These are phyloP conservation scores for Stegodyphus dumicola DNA, from an alignment of 1,140 invertebrate genomes.

Conservation along the genomic window DNA sequence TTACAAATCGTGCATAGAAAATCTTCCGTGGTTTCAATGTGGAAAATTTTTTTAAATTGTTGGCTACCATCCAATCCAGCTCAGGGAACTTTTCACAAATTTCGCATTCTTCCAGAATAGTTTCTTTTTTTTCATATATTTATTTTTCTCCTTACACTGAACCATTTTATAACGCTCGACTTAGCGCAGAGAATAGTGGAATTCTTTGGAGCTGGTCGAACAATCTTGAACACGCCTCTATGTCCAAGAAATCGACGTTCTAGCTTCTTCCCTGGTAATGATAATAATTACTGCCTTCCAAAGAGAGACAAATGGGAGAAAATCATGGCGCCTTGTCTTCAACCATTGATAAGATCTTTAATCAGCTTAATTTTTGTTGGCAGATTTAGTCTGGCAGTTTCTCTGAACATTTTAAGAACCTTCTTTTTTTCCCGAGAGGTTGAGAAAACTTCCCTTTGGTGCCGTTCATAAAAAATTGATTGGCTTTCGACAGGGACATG, in stretches of 20 bases:
- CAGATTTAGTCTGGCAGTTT: slow-evolving; percentile 30
- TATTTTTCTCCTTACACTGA: background rate
- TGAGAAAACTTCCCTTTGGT: too few relatives aligned
- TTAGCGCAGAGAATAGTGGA: background rate
- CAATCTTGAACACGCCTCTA: background rate
- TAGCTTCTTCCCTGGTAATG: slow-evolving; percentile 16
- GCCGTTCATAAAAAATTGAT: slow-evolving; percentile 21
- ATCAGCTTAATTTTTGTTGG: slow-evolving; percentile 43
- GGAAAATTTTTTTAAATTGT: background rate
- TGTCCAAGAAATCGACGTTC: background rate
- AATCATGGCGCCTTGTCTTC: slow-evolving; percentile 8
- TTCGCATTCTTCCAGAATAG: too few relatives aligned
- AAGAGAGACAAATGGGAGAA: slow-evolving; percentile 36
- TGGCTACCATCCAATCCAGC: background rate
- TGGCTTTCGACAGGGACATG: background rate
- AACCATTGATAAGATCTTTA: slow-evolving; percentile 40
- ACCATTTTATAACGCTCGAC: background rate
- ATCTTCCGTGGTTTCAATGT: background rate
- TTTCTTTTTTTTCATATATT: background rate
- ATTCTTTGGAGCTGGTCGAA: background rate
- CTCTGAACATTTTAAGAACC: background rate
- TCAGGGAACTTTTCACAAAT: background rate
- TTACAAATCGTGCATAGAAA: too few relatives aligned
- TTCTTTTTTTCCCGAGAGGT: too few relatives aligned
- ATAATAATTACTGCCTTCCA: slow-evolving; percentile 39